Conservation (phyloP, 1,140 invertebrate species). For the Zaprionus africanus region DNA sequence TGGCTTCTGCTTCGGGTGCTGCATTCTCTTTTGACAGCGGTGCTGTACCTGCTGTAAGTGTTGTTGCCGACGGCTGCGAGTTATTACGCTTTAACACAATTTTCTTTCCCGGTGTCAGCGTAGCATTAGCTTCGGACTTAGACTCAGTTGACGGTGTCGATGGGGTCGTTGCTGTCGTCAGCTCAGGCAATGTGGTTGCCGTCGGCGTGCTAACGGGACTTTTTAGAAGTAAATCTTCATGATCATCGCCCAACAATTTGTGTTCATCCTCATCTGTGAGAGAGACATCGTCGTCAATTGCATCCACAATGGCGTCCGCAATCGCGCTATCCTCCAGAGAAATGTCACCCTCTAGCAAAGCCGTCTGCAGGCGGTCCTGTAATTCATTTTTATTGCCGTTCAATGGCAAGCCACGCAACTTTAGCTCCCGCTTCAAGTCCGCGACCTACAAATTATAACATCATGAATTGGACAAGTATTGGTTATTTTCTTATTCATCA, state of each 20-base stretch:
- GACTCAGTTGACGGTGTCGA: background rate
- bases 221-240: constrained; percentile 71
- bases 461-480: background rate
- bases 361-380: constrained; percentile 89
- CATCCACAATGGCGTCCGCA: constrained; percentile 84
- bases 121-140: constrained; percentile 8
- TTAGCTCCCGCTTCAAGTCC: constrained; percentile 92
- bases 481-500: background rate
- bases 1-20: constrained; percentile 22
- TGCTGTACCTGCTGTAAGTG: constrained; percentile 31
- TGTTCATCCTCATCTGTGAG: constrained; percentile 76
- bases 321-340: constrained; percentile 85
- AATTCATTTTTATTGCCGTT: constrained; percentile 93
- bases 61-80: constrained; percentile 34
- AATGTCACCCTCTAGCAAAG: constrained; percentile 86
- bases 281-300: constrained; percentile 77
- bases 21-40: constrained; percentile 63
- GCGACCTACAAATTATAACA: constrained; percentile 85
- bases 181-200: constrained; percentile 39
- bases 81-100: constrained; percentile 89
- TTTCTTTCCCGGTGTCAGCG: constrained; percentile 85
- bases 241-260: constrained; percentile 67
- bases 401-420: constrained; percentile 89
- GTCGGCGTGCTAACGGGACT: constrained; percentile 72
- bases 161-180: constrained; percentile 25